These are phyloP conservation scores for Alligator sinensis DNA, from an alignment of 2,113 vertebrate genomes.

Conservation along the genomic window DNA sequence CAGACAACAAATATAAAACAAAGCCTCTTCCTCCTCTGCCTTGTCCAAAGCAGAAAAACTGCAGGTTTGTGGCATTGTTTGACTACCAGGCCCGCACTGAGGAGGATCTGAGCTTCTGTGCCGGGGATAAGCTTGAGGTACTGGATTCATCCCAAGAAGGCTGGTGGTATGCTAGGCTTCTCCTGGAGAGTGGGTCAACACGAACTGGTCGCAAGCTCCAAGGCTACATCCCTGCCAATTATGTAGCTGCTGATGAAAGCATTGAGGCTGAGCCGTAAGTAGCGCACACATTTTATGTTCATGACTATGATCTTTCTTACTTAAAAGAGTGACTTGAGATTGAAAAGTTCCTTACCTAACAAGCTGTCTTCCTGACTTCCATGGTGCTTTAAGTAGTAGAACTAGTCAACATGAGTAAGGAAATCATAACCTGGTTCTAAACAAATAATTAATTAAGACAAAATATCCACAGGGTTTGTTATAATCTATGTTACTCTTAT, in stretches of 20 bases:
- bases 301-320: neutral
- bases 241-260: conserved; percentile 88
- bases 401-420: accelerated
- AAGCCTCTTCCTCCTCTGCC: neutral
- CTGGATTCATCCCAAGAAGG: conserved; percentile 79
- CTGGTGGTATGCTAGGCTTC: conserved; percentile 90
- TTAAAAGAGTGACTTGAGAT: neutral
- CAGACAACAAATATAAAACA: neutral
- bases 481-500: neutral
- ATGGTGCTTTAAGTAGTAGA: neutral
- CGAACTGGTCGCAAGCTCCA: conserved; percentile 46
- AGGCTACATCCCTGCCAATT: conserved; percentile 95
- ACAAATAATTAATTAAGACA: neutral
- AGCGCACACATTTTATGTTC: neutral
- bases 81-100: conserved; percentile 89
- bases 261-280: conserved; percentile 92
- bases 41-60: neutral
- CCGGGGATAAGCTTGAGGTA: conserved; percentile 86
- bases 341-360: neutral
- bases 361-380: neutral
- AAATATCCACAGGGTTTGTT: neutral
- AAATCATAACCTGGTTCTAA: accelerated
- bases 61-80: conserved; percentile 87
- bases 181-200: conserved; percentile 72
- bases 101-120: conserved; percentile 89